Evolutionary conservation across 2,888 invertebrate species (phyloP).

Genomic region (Chrysolina haemoptera): DNA sequence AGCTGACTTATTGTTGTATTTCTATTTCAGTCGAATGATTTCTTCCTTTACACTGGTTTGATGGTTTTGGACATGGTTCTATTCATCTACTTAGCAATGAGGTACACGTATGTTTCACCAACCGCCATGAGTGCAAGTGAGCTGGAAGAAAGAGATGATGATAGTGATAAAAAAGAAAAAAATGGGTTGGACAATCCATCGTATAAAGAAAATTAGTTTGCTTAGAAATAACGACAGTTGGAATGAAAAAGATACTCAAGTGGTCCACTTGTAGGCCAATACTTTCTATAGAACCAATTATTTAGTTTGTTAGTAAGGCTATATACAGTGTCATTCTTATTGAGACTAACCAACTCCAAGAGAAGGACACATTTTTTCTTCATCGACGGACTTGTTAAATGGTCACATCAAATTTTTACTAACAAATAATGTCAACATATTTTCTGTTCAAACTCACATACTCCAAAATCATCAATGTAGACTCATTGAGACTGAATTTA

Average conservation of each 20-base stretch:
- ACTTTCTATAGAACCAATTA: too few relatives aligned
- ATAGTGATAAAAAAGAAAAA: constrained; percentile 4
- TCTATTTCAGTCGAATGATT: constrained; percentile 84
- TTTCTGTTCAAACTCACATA: too few relatives aligned
- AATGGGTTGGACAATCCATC: constrained; percentile 46
- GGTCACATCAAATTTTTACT: too few relatives aligned
- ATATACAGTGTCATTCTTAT: too few relatives aligned
- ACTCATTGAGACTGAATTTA: too few relatives aligned
- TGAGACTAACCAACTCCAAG: too few relatives aligned
- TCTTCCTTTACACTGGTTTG: constrained; percentile 88
- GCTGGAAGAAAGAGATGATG: constrained; percentile 31
- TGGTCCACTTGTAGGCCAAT: not conserved
- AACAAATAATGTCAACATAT: too few relatives aligned
- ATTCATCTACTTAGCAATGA: constrained; percentile 85
- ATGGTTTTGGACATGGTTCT: constrained; percentile 89
- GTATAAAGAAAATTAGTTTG: constrained; percentile 21
- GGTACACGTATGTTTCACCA: constrained; percentile 80
- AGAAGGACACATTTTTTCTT: too few relatives aligned
- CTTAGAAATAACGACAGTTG: not conserved
- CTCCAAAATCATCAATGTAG: too few relatives aligned
- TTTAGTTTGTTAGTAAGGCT: not conserved
- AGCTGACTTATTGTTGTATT: not conserved
- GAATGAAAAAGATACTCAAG: constrained; percentile 1
- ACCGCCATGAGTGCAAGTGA: constrained; percentile 58
- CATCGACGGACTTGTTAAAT: too few relatives aligned